Evolutionary conservation across 1,140 invertebrate species (phyloP).

Genomic region (Brachionus sp.): DNA sequence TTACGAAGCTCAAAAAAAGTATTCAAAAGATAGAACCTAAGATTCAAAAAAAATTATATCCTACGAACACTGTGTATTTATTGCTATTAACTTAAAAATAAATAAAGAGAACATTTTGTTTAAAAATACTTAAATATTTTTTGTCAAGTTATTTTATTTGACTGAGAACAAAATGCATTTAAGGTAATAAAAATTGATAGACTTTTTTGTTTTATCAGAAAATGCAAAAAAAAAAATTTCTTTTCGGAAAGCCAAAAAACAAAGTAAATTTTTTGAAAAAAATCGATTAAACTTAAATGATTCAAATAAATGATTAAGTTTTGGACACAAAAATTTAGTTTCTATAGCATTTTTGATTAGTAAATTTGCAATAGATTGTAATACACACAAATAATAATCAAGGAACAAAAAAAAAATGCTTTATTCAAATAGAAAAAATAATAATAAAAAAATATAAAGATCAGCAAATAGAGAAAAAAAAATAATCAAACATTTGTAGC

Average conservation of each 20-base stretch:
- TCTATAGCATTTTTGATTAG: slow-evolving; percentile 11
- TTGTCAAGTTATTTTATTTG: neutral
- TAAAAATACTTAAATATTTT: neutral
- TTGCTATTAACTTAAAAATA: too few species aligned
- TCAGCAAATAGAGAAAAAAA: neutral
- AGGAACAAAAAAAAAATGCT: neutral
- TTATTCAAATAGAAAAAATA: neutral
- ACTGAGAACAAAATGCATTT: neutral
- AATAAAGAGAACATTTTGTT: neutral
- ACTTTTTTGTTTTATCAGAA: neutral
- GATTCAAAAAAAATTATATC: too few species aligned
- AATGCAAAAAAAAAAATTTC: neutral
- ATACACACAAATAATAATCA: neutral
- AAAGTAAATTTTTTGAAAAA: neutral
- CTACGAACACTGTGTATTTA: too few species aligned
- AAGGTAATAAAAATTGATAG: neutral
- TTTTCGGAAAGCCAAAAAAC: neutral
- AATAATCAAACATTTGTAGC: neutral
- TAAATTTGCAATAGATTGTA: slow-evolving; percentile 11
- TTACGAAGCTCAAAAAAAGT: too few species aligned
- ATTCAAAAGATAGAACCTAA: too few species aligned
- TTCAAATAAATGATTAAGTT: neutral
- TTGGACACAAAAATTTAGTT: slow-evolving; percentile 9
- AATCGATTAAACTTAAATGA: neutral
- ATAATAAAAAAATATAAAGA: neutral